phyloP scores from a whole-genome alignment of 1,140 invertebrate species.

The Protaetia brevitarsis region DNA sequence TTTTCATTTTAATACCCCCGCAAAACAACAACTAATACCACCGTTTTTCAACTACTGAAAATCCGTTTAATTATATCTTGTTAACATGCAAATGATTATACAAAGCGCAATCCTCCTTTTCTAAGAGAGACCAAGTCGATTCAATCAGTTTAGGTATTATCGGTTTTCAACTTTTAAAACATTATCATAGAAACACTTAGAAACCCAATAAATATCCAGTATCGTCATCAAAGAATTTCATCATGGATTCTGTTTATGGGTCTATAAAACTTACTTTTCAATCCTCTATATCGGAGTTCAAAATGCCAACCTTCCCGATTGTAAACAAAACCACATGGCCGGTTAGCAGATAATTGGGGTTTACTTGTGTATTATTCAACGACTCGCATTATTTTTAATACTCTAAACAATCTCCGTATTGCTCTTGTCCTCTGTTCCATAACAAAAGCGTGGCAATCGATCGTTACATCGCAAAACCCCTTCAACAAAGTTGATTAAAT shows the following conservation, averaged over 20 bases:
- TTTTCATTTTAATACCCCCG: slow-evolving; percentile 72
- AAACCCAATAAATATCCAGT: slow-evolving; percentile 77
- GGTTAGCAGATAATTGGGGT: slow-evolving; percentile 63
- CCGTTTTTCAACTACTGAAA: slow-evolving; percentile 64
- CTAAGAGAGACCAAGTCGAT: slow-evolving; percentile 61
- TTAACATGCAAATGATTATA: slow-evolving; percentile 61
- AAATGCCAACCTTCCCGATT: slow-evolving; percentile 63
- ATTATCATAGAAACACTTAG: slow-evolving; percentile 68
- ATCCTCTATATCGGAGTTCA: slow-evolving; percentile 42
- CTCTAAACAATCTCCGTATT: slow-evolving; percentile 74
- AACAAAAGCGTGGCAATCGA: slow-evolving; percentile 71
- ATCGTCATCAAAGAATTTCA: slow-evolving; percentile 67
- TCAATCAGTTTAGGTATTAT: slow-evolving; percentile 64
- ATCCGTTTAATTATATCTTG: slow-evolving; percentile 54
- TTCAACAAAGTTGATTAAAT: slow-evolving; percentile 40
- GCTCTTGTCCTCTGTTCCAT: slow-evolving; percentile 65
- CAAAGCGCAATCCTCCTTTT: slow-evolving; percentile 67
- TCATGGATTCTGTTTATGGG: slow-evolving; percentile 65
- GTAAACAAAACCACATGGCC: slow-evolving; percentile 75
- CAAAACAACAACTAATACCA: slow-evolving; percentile 82
- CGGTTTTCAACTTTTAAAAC: slow-evolving; percentile 62
- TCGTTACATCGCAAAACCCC: slow-evolving; percentile 70
- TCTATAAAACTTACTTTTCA: slow-evolving; percentile 58
- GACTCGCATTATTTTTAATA: slow-evolving; percentile 63
- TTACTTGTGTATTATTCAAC: slow-evolving; percentile 56